Percentiles rank a stretch among this genome's conserved stretches.
phyloP scores from a whole-genome alignment of 2,797 vertebrate species.

The Podarcis siculus region DNA sequence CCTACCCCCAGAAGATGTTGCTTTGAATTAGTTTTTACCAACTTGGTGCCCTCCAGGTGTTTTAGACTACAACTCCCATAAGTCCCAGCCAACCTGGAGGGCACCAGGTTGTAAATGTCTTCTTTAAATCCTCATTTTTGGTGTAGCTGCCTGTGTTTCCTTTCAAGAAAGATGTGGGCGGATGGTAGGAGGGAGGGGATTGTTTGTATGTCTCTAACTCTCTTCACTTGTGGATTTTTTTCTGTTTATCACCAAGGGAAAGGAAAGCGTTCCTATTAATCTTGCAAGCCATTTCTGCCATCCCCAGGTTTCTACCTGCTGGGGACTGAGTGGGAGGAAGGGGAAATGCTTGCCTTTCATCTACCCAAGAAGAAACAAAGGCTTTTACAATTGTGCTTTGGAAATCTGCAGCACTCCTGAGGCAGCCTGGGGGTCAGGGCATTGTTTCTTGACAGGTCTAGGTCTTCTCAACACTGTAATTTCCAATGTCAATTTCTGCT shows the following conservation, averaged over 20 bases:
- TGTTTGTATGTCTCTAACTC: background rate
- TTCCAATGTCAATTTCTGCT: slow-evolving; percentile 27
- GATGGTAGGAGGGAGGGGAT: slow-evolving; percentile 7
- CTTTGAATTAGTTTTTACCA: background rate
- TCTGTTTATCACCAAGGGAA: background rate
- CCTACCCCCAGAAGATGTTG: background rate
- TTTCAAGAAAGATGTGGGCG: background rate
- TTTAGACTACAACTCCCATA: background rate
- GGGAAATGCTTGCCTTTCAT: slow-evolving; percentile 34
- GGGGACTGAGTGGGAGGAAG: slow-evolving; percentile 23
- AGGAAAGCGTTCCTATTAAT: slow-evolving; percentile 32
- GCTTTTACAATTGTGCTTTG: background rate
- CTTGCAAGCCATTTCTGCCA: slow-evolving; percentile 33
- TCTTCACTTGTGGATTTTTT: background rate
- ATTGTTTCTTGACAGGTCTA: slow-evolving; percentile 45
- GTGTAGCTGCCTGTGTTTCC: background rate
- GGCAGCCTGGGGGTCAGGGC: slow-evolving; percentile 39
- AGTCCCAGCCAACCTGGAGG: background rate
- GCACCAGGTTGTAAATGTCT: background rate
- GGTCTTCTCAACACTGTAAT: slow-evolving; percentile 44
- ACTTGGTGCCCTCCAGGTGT: background rate
- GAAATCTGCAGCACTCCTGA: slow-evolving; percentile 35
- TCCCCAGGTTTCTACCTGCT: background rate
- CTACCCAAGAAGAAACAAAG: slow-evolving; percentile 28
- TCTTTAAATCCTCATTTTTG: background rate